phyloP scores from a whole-genome alignment of 2,797 vertebrate genomes.

The Hemibagrus guttatus region DNA sequence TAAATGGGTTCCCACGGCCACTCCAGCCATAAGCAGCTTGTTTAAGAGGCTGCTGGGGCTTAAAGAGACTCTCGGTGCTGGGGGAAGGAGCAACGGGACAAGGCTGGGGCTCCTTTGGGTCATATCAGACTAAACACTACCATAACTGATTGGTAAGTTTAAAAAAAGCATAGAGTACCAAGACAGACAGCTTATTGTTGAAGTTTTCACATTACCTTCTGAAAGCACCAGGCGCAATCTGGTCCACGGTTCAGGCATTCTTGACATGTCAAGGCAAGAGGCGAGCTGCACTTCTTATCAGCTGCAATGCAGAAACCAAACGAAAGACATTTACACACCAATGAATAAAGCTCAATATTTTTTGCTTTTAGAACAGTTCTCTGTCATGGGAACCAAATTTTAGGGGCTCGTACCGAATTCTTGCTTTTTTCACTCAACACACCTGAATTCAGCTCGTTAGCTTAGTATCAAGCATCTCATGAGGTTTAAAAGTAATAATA shows the following conservation, averaged over 20 bases:
- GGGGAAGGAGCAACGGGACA: background rate
- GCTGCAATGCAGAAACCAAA: slow-evolving; percentile 67
- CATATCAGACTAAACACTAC: slow-evolving; percentile 19
- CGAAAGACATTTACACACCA: slow-evolving; percentile 42
- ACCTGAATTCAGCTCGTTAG: background rate
- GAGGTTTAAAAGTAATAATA: background rate
- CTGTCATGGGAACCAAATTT: background rate
- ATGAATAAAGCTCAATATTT: slow-evolving; percentile 29
- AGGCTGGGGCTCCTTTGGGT: background rate
- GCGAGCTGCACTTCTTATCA: slow-evolving; percentile 81
- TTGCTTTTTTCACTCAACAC: background rate
- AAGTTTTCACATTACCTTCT: slow-evolving; percentile 80
- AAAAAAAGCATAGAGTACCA: background rate
- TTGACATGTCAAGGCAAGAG: slow-evolving; percentile 79
- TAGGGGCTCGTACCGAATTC: background rate
- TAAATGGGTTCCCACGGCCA: slow-evolving; percentile 48
- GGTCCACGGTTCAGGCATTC: slow-evolving; percentile 88
- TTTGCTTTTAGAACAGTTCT: slow-evolving; percentile 24
- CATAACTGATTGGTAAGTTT: slow-evolving; percentile 4
- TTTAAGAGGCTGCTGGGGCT: slow-evolving; percentile 38
- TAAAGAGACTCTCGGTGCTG: slow-evolving; percentile 14
- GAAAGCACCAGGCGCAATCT: slow-evolving; percentile 94
- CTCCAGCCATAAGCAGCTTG: slow-evolving; percentile 21
- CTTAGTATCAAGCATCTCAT: background rate
- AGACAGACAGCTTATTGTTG: background rate